Percentiles rank a stretch among this genome's conserved stretches.
Evolutionary conservation across 1,140 invertebrate species (phyloP).

Genomic region (Akabosia matsudoensis): DNA sequence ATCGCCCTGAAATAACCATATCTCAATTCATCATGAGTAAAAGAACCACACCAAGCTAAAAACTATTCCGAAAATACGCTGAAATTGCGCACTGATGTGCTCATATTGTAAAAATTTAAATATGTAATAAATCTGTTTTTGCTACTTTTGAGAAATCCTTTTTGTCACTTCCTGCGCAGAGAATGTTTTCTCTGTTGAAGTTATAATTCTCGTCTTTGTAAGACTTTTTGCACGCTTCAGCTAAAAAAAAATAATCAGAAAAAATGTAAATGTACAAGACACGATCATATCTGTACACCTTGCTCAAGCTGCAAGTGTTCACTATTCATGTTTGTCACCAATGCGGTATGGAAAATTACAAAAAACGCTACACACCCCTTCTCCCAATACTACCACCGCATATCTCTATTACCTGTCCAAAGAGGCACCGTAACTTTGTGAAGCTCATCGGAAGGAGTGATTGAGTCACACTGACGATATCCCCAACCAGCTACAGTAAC

Average conservation of each 20-base stretch:
- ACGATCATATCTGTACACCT: not conserved
- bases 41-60: not conserved
- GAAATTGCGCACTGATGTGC: too few relatives aligned
- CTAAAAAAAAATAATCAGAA: constrained; percentile 19
- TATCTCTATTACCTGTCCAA: not conserved
- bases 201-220: constrained; percentile 22
- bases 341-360: too few relatives aligned
- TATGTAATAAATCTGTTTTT: constrained; percentile 16
- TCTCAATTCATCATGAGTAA: not conserved
- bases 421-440: constrained; percentile 1
- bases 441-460: not conserved
- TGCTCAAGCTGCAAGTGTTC: too few relatives aligned
- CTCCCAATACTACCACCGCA: constrained; percentile 13
- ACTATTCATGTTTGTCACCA: too few relatives aligned
- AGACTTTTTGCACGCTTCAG: constrained; percentile 17
- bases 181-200: constrained; percentile 26
- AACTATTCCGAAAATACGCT: not conserved
- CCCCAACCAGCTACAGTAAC: constrained; percentile 33
- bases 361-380: constrained; percentile 1
- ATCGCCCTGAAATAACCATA: constrained; percentile 27
- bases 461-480: constrained; percentile 27
- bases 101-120: constrained; percentile 4
- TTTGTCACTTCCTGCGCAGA: constrained; percentile 29
- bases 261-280: not conserved
- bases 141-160: constrained; percentile 32